Conservation (phyloP, 2,113 vertebrate species). For the Bolborhynchus lineola region DNA sequence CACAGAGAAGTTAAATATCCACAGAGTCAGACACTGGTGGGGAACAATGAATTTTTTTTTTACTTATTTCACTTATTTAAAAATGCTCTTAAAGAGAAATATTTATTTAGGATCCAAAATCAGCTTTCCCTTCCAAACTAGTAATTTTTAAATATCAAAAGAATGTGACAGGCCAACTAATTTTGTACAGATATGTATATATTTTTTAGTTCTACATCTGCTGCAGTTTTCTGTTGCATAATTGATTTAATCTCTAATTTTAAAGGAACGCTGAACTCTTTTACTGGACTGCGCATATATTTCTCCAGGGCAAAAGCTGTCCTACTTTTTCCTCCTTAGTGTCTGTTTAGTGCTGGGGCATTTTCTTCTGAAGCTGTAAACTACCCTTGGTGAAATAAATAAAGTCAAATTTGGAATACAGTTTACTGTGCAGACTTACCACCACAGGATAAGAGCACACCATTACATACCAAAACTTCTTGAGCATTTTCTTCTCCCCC, state of each 20-base stretch:
- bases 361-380: constrained; percentile 68
- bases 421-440: constrained; percentile 43
- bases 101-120: constrained; percentile 40
- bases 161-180: constrained; percentile 67
- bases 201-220: constrained; percentile 71
- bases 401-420: constrained; percentile 73
- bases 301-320: constrained; percentile 80
- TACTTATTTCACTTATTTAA: neutral
- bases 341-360: constrained; percentile 74
- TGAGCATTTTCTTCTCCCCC: neutral
- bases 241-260: constrained; percentile 85
- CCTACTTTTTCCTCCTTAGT: constrained; percentile 77
- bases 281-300: constrained; percentile 75
- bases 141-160: constrained; percentile 60
- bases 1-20: neutral
- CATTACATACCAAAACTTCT: neutral
- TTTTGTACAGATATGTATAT: constrained; percentile 60
- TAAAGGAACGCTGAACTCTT: constrained; percentile 76
- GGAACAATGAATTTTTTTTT: neutral
- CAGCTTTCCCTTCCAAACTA: constrained; percentile 18
- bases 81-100: neutral
- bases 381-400: constrained; percentile 76
- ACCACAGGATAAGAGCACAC: constrained; percentile 16
- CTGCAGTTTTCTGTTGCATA: constrained; percentile 77
- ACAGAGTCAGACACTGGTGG: neutral